phyloP scores from a whole-genome alignment of 2,888 invertebrate species.

The Hipparchia semele region DNA sequence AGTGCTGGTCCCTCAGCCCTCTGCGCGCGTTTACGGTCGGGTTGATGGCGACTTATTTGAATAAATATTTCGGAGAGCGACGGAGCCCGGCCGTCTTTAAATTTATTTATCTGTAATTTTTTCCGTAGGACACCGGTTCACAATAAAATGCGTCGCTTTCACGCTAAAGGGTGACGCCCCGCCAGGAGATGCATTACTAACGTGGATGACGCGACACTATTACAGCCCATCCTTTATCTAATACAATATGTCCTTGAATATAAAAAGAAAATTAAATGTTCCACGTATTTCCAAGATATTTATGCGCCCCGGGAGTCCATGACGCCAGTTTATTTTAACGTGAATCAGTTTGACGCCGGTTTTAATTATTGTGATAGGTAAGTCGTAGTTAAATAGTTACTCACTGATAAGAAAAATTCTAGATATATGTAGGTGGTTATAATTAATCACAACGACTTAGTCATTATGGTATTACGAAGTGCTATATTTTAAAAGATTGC shows the following conservation, averaged over 20 bases:
- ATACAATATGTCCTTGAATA: slow-evolving; percentile 79
- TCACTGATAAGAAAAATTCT: slow-evolving; percentile 20
- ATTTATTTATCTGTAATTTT: slow-evolving; percentile 60
- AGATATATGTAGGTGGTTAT: neutral
- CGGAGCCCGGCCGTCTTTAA: slow-evolving; percentile 60
- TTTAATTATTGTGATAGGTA: slow-evolving; percentile 5
- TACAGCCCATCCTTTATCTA: slow-evolving; percentile 79
- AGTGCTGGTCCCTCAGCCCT: slow-evolving; percentile 76
- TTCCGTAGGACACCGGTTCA: slow-evolving; percentile 59
- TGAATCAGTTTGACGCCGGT: slow-evolving; percentile 13
- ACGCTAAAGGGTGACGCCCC: slow-evolving; percentile 63
- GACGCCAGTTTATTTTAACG: slow-evolving; percentile 37
- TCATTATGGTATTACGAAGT: neutral
- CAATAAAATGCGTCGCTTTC: slow-evolving; percentile 49
- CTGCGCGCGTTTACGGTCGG: slow-evolving; percentile 77
- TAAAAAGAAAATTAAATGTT: slow-evolving; percentile 75
- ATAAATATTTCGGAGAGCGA: slow-evolving; percentile 77
- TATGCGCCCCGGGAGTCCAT: slow-evolving; percentile 72
- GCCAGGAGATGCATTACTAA: slow-evolving; percentile 71
- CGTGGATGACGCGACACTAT: slow-evolving; percentile 79
- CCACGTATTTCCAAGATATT: slow-evolving; percentile 73
- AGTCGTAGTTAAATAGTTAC: neutral
- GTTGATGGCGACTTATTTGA: slow-evolving; percentile 80
- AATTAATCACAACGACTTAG: neutral
- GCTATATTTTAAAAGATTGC: neutral